Percentiles rank a stretch among this genome's conserved stretches.
Conservation (phyloP, 2,113 vertebrate species). For the Caranx melampygus region DNA sequence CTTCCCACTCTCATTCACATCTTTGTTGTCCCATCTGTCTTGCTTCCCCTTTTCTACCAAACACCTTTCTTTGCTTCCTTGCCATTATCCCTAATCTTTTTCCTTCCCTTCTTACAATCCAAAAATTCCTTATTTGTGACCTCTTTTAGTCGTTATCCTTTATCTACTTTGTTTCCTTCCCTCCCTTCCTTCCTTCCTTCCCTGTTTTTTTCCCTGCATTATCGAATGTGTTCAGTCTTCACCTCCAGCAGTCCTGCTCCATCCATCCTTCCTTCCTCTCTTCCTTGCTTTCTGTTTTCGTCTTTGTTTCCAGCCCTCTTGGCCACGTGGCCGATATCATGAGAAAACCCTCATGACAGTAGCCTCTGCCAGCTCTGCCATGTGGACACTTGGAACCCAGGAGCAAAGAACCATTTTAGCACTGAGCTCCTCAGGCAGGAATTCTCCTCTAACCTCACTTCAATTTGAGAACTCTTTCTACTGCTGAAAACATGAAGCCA, state of each 20-base stretch:
- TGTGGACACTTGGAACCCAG: constrained; percentile 33
- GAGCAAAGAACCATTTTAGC: constrained; percentile 13
- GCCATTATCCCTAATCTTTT: constrained; percentile 10
- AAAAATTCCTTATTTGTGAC: not conserved
- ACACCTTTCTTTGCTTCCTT: not conserved
- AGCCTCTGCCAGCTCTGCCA: constrained; percentile 58
- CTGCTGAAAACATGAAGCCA: not conserved
- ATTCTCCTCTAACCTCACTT: constrained; percentile 27
- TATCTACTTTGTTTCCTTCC: not conserved
- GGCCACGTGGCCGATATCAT: constrained; percentile 58
- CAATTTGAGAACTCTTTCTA: constrained; percentile 8
- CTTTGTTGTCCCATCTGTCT: constrained; percentile 29
- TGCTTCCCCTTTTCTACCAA: not conserved
- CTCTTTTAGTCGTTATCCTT: not conserved
- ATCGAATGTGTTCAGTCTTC: not conserved
- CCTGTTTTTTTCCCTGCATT: not conserved
- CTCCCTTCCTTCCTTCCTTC: not conserved
- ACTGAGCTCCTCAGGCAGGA: constrained; percentile 15
- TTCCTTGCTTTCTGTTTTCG: constrained; percentile 12
- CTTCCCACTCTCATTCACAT: constrained; percentile 18
- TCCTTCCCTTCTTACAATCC: not conserved
- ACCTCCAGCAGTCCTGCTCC: not conserved
- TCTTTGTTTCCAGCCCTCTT: constrained; percentile 11
- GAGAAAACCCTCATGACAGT: constrained; percentile 65
- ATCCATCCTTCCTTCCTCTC: constrained; percentile 11